These are phyloP conservation scores for Morus bassanus DNA, from an alignment of 2,797 vertebrate genomes.

Conservation along the genomic window DNA sequence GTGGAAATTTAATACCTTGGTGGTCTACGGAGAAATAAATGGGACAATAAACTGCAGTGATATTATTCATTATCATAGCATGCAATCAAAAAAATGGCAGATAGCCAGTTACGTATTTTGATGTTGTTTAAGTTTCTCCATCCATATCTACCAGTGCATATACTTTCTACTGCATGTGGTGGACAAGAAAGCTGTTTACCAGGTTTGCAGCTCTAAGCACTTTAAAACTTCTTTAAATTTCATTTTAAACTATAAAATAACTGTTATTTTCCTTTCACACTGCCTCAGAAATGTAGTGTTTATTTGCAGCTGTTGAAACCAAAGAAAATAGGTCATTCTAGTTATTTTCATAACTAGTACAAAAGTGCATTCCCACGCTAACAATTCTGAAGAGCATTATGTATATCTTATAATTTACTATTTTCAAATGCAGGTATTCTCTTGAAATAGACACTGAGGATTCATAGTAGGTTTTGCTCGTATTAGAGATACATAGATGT, in stretches of 20 bases:
- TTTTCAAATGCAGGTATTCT: neutral
- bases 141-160: neutral
- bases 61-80: slow-evolving; percentile 32
- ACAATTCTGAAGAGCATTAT: neutral
- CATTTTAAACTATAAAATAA: neutral
- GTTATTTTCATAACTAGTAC: slow-evolving; percentile 1
- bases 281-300: neutral
- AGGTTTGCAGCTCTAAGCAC: neutral
- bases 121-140: slow-evolving; percentile 33
- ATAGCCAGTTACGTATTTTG: slow-evolving; percentile 54
- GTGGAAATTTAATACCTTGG: slow-evolving; percentile 43
- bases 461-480: neutral
- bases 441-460: neutral
- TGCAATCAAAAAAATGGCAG: slow-evolving; percentile 12
- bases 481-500: neutral
- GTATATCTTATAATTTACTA: neutral
- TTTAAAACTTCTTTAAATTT: neutral
- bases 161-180: neutral
- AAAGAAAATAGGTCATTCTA: neutral
- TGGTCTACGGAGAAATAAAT: slow-evolving; percentile 8
- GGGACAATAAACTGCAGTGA: slow-evolving; percentile 24
- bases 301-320: neutral
- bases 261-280: neutral
- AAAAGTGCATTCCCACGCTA: neutral
- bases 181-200: neutral